phyloP scores from a whole-genome alignment of 2,113 vertebrate species.

The Siniperca knerii region DNA sequence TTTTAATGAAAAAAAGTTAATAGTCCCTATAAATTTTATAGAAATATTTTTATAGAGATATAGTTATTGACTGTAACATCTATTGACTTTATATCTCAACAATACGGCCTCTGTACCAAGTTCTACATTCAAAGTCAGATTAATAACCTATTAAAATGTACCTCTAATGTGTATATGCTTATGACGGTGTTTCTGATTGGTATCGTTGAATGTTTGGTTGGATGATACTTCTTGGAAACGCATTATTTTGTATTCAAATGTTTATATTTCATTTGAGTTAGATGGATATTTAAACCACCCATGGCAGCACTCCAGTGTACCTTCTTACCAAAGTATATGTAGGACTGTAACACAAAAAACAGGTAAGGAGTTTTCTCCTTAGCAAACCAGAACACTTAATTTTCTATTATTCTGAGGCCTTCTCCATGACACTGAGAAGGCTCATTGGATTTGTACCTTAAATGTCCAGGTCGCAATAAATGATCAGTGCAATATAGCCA shows the following conservation, averaged over 20 bases:
- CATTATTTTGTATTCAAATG: background rate
- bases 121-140: background rate
- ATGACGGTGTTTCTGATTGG: background rate
- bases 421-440: background rate
- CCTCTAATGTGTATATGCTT: background rate
- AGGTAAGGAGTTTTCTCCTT: background rate
- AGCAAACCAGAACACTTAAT: constrained; percentile 52
- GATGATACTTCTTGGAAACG: background rate
- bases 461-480: constrained; percentile 39
- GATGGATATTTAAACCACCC: background rate
- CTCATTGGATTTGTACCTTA: constrained; percentile 46
- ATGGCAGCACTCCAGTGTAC: background rate
- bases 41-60: background rate
- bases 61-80: too few species aligned
- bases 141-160: background rate
- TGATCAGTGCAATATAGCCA: background rate
- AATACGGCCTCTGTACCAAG: background rate
- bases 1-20: background rate
- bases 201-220: background rate
- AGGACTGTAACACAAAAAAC: background rate
- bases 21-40: background rate
- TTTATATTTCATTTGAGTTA: background rate
- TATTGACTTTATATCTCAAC: background rate
- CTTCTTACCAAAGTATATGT: background rate
- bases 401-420: constrained; percentile 42